A percentile compares a stretch with the other conserved stretches of the same genome.
These are phyloP conservation scores for Megaptera novaeangliae DNA, from an alignment of 2,113 vertebrate species.

Conservation along the genomic window DNA sequence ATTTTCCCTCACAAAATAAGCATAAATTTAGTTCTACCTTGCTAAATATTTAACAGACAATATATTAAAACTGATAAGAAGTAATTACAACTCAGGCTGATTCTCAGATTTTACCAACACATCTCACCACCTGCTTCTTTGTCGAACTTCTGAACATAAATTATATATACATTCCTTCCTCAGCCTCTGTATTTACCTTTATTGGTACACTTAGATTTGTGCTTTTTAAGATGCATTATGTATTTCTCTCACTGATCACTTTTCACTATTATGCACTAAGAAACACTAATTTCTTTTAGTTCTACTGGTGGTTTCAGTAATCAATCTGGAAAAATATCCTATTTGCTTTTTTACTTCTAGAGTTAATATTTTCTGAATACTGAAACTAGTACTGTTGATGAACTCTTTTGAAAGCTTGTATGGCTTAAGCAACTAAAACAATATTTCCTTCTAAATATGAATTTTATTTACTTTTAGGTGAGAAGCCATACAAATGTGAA, in stretches of 20 bases:
- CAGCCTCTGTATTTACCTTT: background rate
- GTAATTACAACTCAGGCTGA: background rate
- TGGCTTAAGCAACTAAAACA: conserved; percentile 16
- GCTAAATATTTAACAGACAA: conserved; percentile 24
- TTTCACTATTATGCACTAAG: background rate
- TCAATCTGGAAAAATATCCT: background rate
- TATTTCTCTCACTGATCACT: conserved; percentile 4
- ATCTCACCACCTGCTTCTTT: background rate
- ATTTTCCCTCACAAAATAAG: conserved; percentile 25
- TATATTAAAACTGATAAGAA: conserved; percentile 10
- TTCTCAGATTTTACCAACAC: background rate
- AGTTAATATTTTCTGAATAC: conserved; percentile 35
- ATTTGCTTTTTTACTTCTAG: background rate
- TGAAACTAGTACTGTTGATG: background rate
- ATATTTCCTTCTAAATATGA: conserved; percentile 32
- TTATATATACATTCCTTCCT: background rate
- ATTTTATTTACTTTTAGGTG: conserved; percentile 78
- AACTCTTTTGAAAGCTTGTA: conserved; percentile 23
- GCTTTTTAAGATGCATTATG: background rate
- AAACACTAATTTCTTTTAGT: conserved; percentile 2
- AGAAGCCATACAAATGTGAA: conserved; percentile 90
- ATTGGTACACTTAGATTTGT: background rate
- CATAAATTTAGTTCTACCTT: background rate
- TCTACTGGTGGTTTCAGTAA: background rate
- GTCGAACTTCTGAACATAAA: background rate